A percentile compares a stretch with the other conserved stretches of the same genome.
Evolutionary conservation across 2,888 invertebrate species (phyloP).

Genomic region (Malthinus seriepunctatus): DNA sequence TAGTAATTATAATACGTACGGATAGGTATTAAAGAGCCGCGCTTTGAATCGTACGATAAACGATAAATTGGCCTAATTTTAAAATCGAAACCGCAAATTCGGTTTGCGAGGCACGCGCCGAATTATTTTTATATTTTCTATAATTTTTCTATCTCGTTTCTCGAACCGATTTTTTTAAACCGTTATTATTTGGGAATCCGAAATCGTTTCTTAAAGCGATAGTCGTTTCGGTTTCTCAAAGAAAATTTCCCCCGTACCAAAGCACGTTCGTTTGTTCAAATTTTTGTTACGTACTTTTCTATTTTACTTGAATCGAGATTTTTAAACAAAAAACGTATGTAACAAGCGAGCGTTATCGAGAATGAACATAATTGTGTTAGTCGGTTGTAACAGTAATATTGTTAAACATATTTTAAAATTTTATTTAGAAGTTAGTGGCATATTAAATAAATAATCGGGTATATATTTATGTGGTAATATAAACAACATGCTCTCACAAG

Average conservation of each 20-base stretch:
- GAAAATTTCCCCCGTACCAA: constrained; percentile 27
- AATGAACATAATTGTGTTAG: constrained; percentile 32
- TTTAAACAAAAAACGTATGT: constrained; percentile 9
- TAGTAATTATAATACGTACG: constrained; percentile 25
- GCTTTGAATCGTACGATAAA: constrained; percentile 13
- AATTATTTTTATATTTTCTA: too few species aligned
- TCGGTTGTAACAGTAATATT: constrained; percentile 32
- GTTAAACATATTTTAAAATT: constrained; percentile 36
- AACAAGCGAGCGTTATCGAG: constrained; percentile 15
- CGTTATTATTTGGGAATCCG: background rate
- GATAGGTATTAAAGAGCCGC: constrained; percentile 8
- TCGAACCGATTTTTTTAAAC: background rate
- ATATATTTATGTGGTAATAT: constrained; percentile 31
- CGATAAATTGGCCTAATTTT: constrained; percentile 28
- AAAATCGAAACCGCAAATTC: constrained; percentile 5
- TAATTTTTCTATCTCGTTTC: too few species aligned
- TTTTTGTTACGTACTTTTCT: constrained; percentile 16
- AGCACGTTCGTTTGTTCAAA: constrained; percentile 27
- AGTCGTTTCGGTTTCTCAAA: constrained; percentile 31
- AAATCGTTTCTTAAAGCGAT: background rate
- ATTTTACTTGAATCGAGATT: constrained; percentile 9
- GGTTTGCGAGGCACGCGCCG: background rate
- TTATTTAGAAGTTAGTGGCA: constrained; percentile 32
- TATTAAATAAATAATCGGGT: constrained; percentile 30
- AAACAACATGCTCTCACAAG: constrained; percentile 27